Percentiles rank a stretch among this genome's conserved stretches.
phyloP scores from a whole-genome alignment of 35 echinoderm and acorn worm species.

The Lytechinus variegatus region DNA sequence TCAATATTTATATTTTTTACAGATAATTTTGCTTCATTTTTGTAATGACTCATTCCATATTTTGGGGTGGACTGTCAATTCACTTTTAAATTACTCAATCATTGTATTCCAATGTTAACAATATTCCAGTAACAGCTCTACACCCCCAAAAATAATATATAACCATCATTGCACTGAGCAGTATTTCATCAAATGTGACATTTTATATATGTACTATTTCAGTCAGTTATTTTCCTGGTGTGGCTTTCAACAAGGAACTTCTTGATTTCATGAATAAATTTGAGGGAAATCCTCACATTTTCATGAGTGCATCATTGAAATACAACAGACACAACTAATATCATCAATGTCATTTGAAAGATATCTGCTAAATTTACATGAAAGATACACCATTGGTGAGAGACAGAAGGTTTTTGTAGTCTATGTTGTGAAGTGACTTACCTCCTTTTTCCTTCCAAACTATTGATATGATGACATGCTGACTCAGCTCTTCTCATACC shows the following conservation, averaged over 20 bases:
- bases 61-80: too few relatives aligned
- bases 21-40: too few relatives aligned
- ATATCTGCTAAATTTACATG: not conserved
- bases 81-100: too few relatives aligned
- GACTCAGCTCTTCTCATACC: not conserved
- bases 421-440: not conserved
- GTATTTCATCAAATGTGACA: not conserved
- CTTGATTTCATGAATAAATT: not conserved
- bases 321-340: not conserved
- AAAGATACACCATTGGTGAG: not conserved
- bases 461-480: not conserved
- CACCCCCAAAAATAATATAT: not conserved
- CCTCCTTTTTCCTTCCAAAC: not conserved
- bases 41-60: too few relatives aligned
- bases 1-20: too few relatives aligned
- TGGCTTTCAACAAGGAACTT: not conserved
- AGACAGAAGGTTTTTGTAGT: not conserved
- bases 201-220: not conserved
- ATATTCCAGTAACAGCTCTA: too few relatives aligned
- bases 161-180: not conserved
- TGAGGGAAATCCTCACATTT: not conserved
- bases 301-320: not conserved
- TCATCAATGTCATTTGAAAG: not conserved
- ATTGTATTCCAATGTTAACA: too few relatives aligned
- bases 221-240: not conserved